Conservation (phyloP, 2,113 vertebrate species). For the Pholis gunnellus region DNA sequence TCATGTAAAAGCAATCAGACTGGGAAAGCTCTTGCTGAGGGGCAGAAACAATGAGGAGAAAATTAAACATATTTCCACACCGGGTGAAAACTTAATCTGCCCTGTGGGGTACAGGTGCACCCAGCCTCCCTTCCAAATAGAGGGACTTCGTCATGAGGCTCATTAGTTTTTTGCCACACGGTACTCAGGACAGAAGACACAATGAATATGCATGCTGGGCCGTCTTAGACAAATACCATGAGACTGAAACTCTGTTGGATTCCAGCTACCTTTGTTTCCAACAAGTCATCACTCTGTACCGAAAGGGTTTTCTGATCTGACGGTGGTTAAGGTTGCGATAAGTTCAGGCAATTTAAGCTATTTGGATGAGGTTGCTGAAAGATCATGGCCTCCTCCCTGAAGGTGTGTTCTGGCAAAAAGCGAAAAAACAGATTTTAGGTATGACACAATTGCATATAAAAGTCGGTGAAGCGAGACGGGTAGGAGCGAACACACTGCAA, state of each 20-base stretch:
- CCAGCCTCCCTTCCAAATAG: neutral
- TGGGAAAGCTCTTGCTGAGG: conserved; percentile 38
- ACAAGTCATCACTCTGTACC: neutral
- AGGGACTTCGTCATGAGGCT: conserved; percentile 14
- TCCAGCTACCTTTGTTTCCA: neutral
- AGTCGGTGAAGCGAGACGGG: neutral
- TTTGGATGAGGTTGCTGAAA: neutral
- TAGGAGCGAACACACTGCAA: neutral
- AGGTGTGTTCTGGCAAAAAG: neutral
- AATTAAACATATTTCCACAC: conserved; percentile 58
- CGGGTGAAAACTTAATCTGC: conserved; percentile 53
- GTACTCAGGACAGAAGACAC: neutral
- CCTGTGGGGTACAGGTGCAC: conserved; percentile 52
- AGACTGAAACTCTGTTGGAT: neutral
- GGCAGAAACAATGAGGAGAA: conserved; percentile 34
- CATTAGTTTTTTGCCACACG: conserved; percentile 17
- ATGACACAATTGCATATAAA: neutral
- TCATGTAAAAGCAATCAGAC: conserved; percentile 64
- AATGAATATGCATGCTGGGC: neutral
- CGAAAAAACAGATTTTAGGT: neutral
- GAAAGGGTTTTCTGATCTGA: neutral
- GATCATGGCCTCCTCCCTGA: neutral
- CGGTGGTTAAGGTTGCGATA: neutral
- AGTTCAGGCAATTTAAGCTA: neutral
- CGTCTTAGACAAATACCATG: neutral